Base-by-base conservation (phyloP, 2,888 invertebrate species). In the Ceramica pisi region DNA sequence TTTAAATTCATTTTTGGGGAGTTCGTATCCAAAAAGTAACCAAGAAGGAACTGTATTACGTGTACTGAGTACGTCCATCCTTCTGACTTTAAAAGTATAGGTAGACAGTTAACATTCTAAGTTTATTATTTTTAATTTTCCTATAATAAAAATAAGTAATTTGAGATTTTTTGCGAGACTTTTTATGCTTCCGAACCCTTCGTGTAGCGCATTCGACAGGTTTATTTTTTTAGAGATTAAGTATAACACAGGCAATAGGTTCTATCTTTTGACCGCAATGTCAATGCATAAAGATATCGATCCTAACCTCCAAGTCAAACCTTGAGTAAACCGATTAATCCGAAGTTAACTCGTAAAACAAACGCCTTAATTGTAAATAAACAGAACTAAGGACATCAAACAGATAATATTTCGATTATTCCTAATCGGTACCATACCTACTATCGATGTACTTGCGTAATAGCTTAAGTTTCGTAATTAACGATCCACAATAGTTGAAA, bases 371-470 rank as follows among this genome's bases (percentile, higher is more conserved):
- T 78, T 59, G 60, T 71, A 68, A 80, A 78, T 67, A 78, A 75
- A 73, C 64, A 67, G 44, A 67, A 64, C 63, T 76, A 65, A 65
- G 70, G 69, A 41, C 80, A 60, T 60, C 65, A 71, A 62, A 60
- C 56, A 75, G 65, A 79, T 65, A 83, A 61, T 69, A 78, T 73
- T 74, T 70, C 55, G 69, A 76, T 79, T 68, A 83, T 71, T 79
- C 69, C 67, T 79, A 83, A 82, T 81, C 78, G 78, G 59, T 57
- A 14, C 23, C 23, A 41, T 46, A 31, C 53, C 59, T n/a, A 55
- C 63, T 67, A 76, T 75, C 71, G 63, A 81, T 68, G 70, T 65
- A 67, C 82, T 71, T 69, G 35, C 71, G 53, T 75, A 83, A 84
- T 67, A 57, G 56, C 67, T 76, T 38, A 81, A 81, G 68, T 81